Evolutionary conservation across 2,888 invertebrate genomes (phyloP).

Genomic region (Oscheius sp.): DNA sequence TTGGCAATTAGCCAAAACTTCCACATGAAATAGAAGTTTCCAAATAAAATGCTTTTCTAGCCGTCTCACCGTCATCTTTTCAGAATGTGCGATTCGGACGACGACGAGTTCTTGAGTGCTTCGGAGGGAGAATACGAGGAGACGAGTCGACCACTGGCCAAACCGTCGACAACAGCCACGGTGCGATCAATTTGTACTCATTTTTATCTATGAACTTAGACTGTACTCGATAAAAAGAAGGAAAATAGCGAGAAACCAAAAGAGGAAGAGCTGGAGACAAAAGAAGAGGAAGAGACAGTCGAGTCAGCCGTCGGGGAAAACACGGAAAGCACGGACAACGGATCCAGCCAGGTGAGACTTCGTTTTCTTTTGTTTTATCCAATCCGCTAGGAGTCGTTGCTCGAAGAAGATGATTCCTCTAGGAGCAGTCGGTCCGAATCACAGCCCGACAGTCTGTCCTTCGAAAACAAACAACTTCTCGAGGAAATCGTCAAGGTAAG

Average conservation of each 20-base stretch:
- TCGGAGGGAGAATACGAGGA: conserved; percentile 54
- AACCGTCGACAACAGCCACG: too few relatives aligned
- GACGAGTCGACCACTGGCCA: too few relatives aligned
- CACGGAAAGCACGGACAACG: neutral
- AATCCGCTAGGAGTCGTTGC: conserved; percentile 22
- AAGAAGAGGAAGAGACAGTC: neutral
- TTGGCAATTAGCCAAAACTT: conserved; percentile 1
- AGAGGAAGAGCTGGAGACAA: neutral
- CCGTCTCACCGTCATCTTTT: neutral
- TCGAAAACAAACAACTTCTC: conserved; percentile 27
- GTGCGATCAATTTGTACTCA: neutral
- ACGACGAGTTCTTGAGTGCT: conserved; percentile 52
- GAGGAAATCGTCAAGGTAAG: conserved; percentile 30
- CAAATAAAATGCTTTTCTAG: neutral
- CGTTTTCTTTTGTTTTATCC: neutral
- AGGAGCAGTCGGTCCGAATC: conserved; percentile 6
- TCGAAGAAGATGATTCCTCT: conserved; percentile 7
- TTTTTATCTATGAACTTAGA: neutral
- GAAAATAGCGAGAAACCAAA: neutral
- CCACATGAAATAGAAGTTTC: conserved; percentile 7
- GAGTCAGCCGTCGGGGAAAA: neutral
- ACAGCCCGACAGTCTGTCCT: conserved; percentile 21
- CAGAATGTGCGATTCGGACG: conserved; percentile 40
- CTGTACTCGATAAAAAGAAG: neutral
- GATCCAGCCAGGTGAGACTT: conserved; percentile 21